Base-by-base conservation (phyloP, 2,797 vertebrate genomes). In the Nannoperca obscura region DNA sequence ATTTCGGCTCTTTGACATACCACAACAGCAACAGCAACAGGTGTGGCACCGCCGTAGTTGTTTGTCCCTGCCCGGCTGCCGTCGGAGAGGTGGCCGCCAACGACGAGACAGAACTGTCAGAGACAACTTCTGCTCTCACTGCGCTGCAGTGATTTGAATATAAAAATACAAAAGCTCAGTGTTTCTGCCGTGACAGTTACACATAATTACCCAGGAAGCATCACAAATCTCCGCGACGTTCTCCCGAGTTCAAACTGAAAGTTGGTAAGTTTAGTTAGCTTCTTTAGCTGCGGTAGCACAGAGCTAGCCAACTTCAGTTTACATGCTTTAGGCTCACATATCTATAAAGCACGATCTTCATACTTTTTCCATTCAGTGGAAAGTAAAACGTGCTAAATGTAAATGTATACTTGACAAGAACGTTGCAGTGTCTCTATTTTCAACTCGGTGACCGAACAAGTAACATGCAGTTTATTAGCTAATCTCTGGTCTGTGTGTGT, bases 21-120 rank as follows among this genome's bases (percentile, higher is more conserved):
- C 44, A 9, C 54, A 5, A 13, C 47, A 2, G 15, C 44, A 3
- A 61, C 44, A 53, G 42, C 86, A 68, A 88, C 87, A 89, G 77
- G 88, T 91, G 85, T 74, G 81, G 68, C 78, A 0, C 27, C n/a
- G 40, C 53, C 50, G 71, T 8, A 1, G 15, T 20, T 9, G 78
- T 92, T 87, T 93, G 91, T 86, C 86, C 88, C 86, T 84, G 40
- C 69, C 12, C 81, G 86, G 90, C 38, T 49, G 4, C 91, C 91
- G 8, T 93, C 66, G 19, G 4, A 30, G 36, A 70, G 49, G 63
- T 59, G 17, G n/a, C 52, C 24, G 36, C 57, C 22, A 27, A 32
- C 20, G 63, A 73, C 70, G 88, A 71, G 74, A 60, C 53, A 32
- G 30, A 77, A 55, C 64, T 82, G 83, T 73, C 73, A 62, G 27